Evolutionary conservation across 2,888 invertebrate species (phyloP).

Genomic region (Hecatera dysodea): DNA sequence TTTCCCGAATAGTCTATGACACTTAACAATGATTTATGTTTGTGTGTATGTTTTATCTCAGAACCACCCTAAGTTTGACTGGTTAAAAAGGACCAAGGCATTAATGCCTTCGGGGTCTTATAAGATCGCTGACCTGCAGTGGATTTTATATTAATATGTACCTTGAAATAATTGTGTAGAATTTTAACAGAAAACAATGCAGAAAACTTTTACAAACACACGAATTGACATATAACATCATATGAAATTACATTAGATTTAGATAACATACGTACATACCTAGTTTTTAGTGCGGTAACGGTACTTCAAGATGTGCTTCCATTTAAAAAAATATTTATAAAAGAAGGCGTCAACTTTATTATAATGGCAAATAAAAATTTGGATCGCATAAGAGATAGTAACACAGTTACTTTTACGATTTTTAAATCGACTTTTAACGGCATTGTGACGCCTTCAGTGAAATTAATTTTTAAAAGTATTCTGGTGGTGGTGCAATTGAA

Average conservation of each 20-base stretch:
- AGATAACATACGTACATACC: not conserved
- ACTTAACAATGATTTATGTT: too few species aligned
- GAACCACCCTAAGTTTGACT: too few species aligned
- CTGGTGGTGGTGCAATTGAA: constrained; percentile 26
- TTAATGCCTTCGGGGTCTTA: too few species aligned
- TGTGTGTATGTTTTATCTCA: too few species aligned
- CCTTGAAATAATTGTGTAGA: not conserved
- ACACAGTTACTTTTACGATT: constrained; percentile 55
- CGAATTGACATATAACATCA: not conserved
- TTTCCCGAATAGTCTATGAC: too few species aligned
- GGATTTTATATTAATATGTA: too few species aligned
- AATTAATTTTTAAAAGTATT: constrained; percentile 38
- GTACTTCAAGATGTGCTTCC: constrained; percentile 17
- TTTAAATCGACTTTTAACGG: constrained; percentile 35
- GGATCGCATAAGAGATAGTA: constrained; percentile 31
- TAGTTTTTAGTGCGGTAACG: constrained; percentile 10
- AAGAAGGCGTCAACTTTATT: constrained; percentile 42
- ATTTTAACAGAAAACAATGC: not conserved
- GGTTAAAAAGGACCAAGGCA: too few species aligned
- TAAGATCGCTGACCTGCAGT: too few species aligned
- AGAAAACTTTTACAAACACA: not conserved
- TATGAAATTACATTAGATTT: not conserved
- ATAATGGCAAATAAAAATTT: constrained; percentile 30
- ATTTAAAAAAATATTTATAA: constrained; percentile 18
- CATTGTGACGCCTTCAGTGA: constrained; percentile 31